Evolutionary conservation across 1,140 invertebrate genomes (phyloP), one percentile per base, ranked within the genome.

Genomic region (Aradophagus sp.): DNA sequence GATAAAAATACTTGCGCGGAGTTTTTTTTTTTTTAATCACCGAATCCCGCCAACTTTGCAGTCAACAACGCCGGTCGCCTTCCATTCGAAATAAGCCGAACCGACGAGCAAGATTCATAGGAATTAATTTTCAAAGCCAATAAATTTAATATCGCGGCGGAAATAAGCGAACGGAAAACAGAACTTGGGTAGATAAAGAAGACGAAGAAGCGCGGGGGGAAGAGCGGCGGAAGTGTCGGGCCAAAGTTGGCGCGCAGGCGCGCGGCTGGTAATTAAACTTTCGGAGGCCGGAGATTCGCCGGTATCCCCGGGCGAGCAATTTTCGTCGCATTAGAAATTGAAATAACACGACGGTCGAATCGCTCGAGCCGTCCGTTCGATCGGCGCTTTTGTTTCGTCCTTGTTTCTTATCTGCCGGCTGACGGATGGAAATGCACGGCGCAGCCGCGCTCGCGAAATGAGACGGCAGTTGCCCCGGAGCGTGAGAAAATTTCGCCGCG

Each of bases 401-500:
- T n/a, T n/a, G n/a, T n/a, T n/a, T n/a, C n/a, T n/a, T n/a, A n/a
- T n/a, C n/a, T n/a, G n/a, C n/a, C n/a, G n/a, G n/a, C n/a, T n/a
- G n/a, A n/a, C n/a, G n/a, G n/a, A n/a, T n/a, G n/a, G n/a, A n/a
- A n/a, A n/a, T n/a, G n/a, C n/a, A n/a, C 38, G 20, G 36, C 39
- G 27, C 59, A 12, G 8, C 47, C 53, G 42, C 16, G 2, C 58
- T 73, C 58, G 36, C 56, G 13, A 61, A 73, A 73, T 73, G 68
- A 65, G 59, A 73, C 61, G 65, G 61, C 59, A 59, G 58, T 73
- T 73, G 69, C 13, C 56, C 71, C 63, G 26, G 58, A 73, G 71
- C 71, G 65, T 73, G 71, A 65, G 63, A 73, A 73, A 73, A 73
- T 73, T 68, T 73, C 38, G 29, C 47, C 61, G 65, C 34, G 71